Percentiles rank a stretch among this genome's conserved stretches.
Conservation (phyloP, 2,888 invertebrate genomes). For the Scrobipalpa costella region DNA sequence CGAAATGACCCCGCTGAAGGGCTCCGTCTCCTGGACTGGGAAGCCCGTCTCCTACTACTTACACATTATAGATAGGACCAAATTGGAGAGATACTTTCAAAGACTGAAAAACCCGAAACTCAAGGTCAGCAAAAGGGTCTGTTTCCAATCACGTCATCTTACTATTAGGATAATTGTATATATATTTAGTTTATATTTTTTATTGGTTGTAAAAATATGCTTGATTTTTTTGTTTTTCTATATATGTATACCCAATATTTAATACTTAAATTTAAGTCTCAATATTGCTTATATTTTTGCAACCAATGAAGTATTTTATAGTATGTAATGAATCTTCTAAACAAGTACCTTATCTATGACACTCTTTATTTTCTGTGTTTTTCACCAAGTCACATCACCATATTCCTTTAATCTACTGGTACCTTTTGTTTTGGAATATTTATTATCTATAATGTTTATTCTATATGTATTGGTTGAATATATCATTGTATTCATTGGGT, state of each 20-base stretch:
- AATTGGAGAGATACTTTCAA: constrained; percentile 97
- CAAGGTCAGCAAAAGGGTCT: constrained; percentile 83
- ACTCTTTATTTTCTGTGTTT: background rate
- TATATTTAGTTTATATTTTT: constrained; percentile 32
- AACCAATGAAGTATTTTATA: constrained; percentile 3
- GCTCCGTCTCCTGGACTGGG: constrained; percentile 99
- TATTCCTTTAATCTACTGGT: background rate
- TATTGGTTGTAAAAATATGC: constrained; percentile 28
- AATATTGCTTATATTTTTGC: background rate
- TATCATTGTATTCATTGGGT: background rate
- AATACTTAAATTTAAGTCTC: too few relatives aligned
- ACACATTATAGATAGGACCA: constrained; percentile 98
- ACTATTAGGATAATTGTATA: constrained; percentile 39
- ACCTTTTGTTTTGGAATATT: background rate
- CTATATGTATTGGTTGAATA: background rate
- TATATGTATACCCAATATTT: too few relatives aligned
- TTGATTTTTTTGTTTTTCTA: too few relatives aligned
- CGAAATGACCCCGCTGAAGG: constrained; percentile 96
- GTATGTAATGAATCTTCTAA: background rate
- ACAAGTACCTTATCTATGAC: background rate
- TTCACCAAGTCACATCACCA: background rate
- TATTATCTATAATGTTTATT: background rate
- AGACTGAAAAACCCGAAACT: constrained; percentile 94
- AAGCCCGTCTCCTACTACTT: constrained; percentile 99
- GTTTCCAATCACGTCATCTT: constrained; percentile 67